A percentile compares a stretch with the other conserved stretches of the same genome.
Evolutionary conservation across 2,797 vertebrate genomes (phyloP).

Genomic region (Schizothorax lantsangensis): DNA sequence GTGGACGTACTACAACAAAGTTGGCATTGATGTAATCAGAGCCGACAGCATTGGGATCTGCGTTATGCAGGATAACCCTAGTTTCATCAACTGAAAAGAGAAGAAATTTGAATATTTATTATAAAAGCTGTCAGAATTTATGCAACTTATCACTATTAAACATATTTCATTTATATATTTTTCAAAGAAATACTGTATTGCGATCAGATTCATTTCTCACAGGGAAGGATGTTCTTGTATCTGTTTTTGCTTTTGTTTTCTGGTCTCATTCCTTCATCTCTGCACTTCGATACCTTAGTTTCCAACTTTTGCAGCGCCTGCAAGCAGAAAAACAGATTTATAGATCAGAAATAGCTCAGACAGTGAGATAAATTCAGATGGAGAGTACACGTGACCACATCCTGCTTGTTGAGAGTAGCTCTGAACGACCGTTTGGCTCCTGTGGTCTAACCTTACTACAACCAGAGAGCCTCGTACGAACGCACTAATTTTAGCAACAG

Average conservation of each 20-base stretch:
- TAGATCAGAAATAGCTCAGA: conserved; percentile 12
- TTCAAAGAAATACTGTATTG: background rate
- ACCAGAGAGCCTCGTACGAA: background rate
- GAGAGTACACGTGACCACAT: conserved; percentile 27
- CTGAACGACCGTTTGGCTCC: conserved; percentile 25
- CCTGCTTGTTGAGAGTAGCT: conserved; percentile 24
- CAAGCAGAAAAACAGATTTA: conserved; percentile 7
- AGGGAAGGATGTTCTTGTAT: conserved; percentile 98
- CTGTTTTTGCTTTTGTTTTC: conserved; percentile 98
- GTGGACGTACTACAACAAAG: conserved; percentile 85
- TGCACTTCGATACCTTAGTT: conserved; percentile 89
- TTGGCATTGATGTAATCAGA: conserved; percentile 98
- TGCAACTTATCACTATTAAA: background rate
- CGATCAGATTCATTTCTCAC: conserved; percentile 74
- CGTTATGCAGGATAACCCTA: conserved; percentile 84
- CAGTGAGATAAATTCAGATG: conserved; percentile 20
- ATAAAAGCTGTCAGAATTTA: background rate
- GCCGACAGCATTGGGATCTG: conserved; percentile 83
- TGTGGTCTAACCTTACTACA: conserved; percentile 43
- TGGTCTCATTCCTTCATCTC: conserved; percentile 92
- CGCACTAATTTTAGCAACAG: conserved; percentile 25
- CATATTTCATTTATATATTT: background rate
- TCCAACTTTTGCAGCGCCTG: conserved; percentile 94
- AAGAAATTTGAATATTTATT: conserved; percentile 22
- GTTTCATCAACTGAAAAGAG: conserved; percentile 88